Conservation (phyloP, 2,113 vertebrate species). For the Coptodon bakossiorum region DNA sequence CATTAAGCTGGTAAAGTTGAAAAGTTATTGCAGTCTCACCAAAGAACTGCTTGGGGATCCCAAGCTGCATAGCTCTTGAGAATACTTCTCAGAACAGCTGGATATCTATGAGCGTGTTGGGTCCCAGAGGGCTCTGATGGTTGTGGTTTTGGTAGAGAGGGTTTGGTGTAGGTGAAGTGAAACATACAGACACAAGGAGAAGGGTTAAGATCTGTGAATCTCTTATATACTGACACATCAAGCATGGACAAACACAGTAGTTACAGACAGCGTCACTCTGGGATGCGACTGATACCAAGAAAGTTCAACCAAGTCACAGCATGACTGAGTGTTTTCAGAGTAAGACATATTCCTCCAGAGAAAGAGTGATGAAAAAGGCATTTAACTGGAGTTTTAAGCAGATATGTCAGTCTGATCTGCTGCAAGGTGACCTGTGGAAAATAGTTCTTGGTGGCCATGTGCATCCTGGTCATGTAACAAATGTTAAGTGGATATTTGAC, state of each 20-base stretch:
- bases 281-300: conserved; percentile 59
- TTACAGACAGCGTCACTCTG: conserved; percentile 58
- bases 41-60: conserved; percentile 6
- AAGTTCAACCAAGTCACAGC: conserved; percentile 4
- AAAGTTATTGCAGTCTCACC: conserved; percentile 5
- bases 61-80: background rate
- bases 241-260: conserved; percentile 66
- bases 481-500: conserved; percentile 71
- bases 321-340: background rate
- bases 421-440: background rate
- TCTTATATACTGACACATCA: conserved; percentile 65
- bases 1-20: background rate
- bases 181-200: conserved; percentile 33
- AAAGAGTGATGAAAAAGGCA: conserved; percentile 30
- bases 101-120: background rate
- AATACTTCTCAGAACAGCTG: conserved; percentile 3
- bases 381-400: conserved; percentile 8
- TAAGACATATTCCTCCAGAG: background rate
- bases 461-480: conserved; percentile 60
- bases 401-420: background rate
- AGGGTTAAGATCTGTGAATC: conserved; percentile 55
- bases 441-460: conserved; percentile 39
- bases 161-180: conserved; percentile 14
- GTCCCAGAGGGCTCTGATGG: conserved; percentile 5
- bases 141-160: conserved; percentile 4